These are phyloP conservation scores for Mycetomoellerius zeteki DNA, from an alignment of 1,140 invertebrate genomes.

Conservation along the genomic window DNA sequence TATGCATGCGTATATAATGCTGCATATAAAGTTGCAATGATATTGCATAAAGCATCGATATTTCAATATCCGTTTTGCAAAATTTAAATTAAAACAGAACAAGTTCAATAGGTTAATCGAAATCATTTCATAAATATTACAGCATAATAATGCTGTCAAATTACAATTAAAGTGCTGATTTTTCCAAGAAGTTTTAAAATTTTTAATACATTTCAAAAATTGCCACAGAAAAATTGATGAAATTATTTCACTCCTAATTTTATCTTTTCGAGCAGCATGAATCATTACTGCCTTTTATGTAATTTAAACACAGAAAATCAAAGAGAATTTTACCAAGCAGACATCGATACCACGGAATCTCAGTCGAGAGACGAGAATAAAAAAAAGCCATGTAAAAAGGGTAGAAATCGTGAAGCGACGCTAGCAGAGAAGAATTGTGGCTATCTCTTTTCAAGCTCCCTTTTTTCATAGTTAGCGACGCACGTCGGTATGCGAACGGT, in stretches of 20 bases:
- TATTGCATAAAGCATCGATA: slow-evolving; percentile 5
- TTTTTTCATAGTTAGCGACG: slow-evolving; percentile 43
- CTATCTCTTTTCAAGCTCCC: background rate
- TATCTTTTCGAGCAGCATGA: background rate
- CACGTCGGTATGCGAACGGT: slow-evolving; percentile 54
- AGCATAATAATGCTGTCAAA: background rate
- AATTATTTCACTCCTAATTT: background rate
- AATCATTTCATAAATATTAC: background rate
- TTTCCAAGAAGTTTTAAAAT: background rate
- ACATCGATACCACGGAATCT: background rate
- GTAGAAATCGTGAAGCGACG: slow-evolving; percentile 9
- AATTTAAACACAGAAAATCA: background rate
- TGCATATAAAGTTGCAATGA: slow-evolving; percentile 24
- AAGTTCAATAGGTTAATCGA: slow-evolving; percentile 20
- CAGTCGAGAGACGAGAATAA: background rate
- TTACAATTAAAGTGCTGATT: background rate
- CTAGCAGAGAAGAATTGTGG: background rate
- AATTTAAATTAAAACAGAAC: background rate
- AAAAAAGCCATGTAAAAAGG: background rate
- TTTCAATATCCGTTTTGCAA: background rate
- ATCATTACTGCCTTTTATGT: background rate
- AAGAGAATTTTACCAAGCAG: background rate
- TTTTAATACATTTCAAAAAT: background rate
- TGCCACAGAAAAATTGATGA: background rate
- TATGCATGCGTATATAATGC: background rate